Conservation (phyloP, 2,888 invertebrate species). For the Caradrina clavipalpis region DNA sequence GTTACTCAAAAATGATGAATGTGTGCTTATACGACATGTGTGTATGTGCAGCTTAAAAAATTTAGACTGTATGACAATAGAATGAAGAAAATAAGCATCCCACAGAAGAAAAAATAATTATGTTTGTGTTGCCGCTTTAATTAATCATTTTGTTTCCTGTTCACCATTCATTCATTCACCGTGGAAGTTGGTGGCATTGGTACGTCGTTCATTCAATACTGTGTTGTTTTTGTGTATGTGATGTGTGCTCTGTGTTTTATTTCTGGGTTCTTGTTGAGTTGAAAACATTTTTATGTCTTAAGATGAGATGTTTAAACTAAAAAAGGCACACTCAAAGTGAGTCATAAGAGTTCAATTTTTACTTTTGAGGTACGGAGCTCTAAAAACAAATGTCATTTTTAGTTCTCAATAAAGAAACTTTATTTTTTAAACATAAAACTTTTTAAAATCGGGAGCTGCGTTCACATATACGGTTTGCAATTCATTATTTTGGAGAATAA, state of each 20-base stretch:
- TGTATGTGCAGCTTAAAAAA: neutral
- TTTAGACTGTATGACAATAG: neutral
- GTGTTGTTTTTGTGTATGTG: conserved; percentile 37
- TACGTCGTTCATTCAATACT: conserved; percentile 56
- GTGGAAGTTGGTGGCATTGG: conserved; percentile 73
- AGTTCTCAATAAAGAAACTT: no score
- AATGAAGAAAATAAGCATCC: neutral
- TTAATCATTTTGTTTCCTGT: conserved; percentile 51
- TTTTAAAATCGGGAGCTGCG: no score
- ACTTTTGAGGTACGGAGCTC: no score
- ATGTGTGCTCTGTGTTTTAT: conserved; percentile 8
- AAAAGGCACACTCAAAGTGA: no score
- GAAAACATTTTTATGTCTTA: conserved; percentile 13
- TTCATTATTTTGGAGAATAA: no score
- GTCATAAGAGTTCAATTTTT: no score
- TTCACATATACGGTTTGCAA: no score
- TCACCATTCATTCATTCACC: conserved; percentile 64
- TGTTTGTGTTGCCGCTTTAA: conserved; percentile 46
- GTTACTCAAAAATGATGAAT: neutral
- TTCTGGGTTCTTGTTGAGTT: conserved; percentile 2
- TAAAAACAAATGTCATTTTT: no score
- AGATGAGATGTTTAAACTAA: neutral
- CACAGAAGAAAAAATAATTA: neutral
- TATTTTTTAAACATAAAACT: no score
- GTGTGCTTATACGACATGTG: neutral